phyloP scores from a whole-genome alignment of 2,888 invertebrate genomes.

The Calameuta idolon region DNA sequence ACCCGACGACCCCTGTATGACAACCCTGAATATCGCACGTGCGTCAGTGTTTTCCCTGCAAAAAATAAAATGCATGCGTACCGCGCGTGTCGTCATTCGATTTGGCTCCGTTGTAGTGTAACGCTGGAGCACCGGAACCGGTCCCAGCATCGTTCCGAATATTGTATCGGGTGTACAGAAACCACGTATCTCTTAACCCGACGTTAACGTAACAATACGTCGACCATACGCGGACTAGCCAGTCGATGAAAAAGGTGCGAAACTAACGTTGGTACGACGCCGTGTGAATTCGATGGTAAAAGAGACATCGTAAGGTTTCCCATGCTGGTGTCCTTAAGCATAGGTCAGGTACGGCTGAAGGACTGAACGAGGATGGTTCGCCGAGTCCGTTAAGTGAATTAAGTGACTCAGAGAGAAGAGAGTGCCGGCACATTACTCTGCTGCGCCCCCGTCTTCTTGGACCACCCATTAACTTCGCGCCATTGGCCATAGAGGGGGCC shows the following conservation, averaged over 20 bases:
- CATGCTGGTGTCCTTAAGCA: not conserved
- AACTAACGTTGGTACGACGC: not conserved
- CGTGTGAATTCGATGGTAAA: not conserved
- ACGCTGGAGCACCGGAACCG: not conserved
- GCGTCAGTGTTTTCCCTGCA: not conserved
- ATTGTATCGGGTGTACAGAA: not conserved
- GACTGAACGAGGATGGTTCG: not conserved
- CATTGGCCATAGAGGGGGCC: conserved; percentile 27
- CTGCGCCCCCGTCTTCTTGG: conserved; percentile 14
- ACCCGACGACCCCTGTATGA: not conserved
- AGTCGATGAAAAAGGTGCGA: not conserved
- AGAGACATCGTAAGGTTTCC: not conserved
- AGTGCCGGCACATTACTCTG: conserved; percentile 25
- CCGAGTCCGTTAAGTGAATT: conserved; percentile 39
- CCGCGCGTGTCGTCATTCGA: conserved; percentile 42
- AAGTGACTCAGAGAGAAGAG: conserved; percentile 33
- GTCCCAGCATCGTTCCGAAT: not conserved
- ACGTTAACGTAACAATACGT: not conserved
- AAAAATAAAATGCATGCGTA: conserved; percentile 23
- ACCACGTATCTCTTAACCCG: not conserved
- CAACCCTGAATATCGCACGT: not conserved
- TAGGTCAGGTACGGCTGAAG: not conserved
- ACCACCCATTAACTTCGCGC: conserved; percentile 30
- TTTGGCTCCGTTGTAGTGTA: conserved; percentile 40
- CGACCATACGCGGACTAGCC: not conserved